phyloP scores from a whole-genome alignment of 2,113 vertebrate species.

The Phocoena sinus region DNA sequence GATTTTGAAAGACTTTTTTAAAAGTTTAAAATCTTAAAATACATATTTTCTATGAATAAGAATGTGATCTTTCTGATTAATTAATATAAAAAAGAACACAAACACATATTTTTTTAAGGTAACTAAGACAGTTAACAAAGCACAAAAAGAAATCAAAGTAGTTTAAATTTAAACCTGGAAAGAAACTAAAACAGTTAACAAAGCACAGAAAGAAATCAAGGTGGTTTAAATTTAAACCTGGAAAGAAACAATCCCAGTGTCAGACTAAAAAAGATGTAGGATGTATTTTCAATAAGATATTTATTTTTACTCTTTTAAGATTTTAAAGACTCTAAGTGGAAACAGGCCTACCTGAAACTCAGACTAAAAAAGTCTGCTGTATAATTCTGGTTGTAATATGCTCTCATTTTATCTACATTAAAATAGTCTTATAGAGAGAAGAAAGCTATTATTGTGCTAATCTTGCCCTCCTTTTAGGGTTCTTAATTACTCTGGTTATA shows the following conservation, averaged over 20 bases:
- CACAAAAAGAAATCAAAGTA: not conserved
- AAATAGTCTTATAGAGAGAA: constrained; percentile 31
- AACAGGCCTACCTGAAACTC: not conserved
- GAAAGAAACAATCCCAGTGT: not conserved
- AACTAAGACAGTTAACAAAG: not conserved
- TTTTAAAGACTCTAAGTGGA: not conserved
- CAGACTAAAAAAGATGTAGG: not conserved
- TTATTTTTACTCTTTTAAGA: not conserved
- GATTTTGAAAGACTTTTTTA: not conserved
- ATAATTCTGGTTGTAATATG: constrained; percentile 11
- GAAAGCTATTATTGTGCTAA: constrained; percentile 33
- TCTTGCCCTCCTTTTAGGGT: not conserved
- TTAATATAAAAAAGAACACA: not conserved
- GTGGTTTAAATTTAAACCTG: not conserved
- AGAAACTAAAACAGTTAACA: not conserved
- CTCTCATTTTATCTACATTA: constrained; percentile 55
- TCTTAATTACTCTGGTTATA: constrained; percentile 15
- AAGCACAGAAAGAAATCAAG: not conserved
- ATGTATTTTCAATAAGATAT: not conserved
- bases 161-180: not conserved
- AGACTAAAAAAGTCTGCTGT: not conserved
- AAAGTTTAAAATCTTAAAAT: not conserved
- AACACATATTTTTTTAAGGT: not conserved
- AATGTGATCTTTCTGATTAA: not conserved
- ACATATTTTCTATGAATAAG: not conserved